Base-by-base conservation (phyloP, 2,113 vertebrate genomes). In the Eleginops maclovinus region DNA sequence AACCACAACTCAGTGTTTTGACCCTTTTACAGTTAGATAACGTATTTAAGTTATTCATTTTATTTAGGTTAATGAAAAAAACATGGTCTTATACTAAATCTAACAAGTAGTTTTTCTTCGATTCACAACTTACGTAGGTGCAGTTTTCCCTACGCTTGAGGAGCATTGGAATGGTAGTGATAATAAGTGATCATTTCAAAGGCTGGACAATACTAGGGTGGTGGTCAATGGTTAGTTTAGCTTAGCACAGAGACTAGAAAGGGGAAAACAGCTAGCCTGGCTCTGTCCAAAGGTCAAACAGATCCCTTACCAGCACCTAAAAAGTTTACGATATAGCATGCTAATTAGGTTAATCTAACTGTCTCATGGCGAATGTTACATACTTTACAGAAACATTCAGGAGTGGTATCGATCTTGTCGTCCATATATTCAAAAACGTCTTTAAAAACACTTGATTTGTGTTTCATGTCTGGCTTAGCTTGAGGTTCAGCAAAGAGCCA, bases 381-480 rank as follows among this genome's bases (percentile, higher is more conserved):
- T 15, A 17, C 14, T 51, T 9, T 12, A 50, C 19, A 49, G 44
- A 36, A 13, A 40, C 2, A 36, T 31, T 5, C 8, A 4, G 49
- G 68, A 40, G n/a, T 49, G 36, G n/a, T 43, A 55, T 49, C 16
- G 0, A 24, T 21, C 16, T 74, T 56, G 41, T 47, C 16, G 1
- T 8, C 13, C 12, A 22, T 31, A 22, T 64, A 14, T 49, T 10
- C 2, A 6, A n/a, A 64, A 67, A 41, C 24, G 24, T 36, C n/a
- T n/a, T n/a, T n/a, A n/a, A n/a, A n/a, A 9, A 21, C 15, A 11
- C 59, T 72, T 58, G 0, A 63, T 46, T 17, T 70, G 4, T 36
- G 19, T 53, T 66, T 50, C 24, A 77, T n/a, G 63, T 54, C 44
- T 65, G 51, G 66, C 31, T 79, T 62, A 74, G 69, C 77, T 67